Evolutionary conservation across 2,888 invertebrate genomes (phyloP).

Genomic region (Sarcophaga caerulescens): DNA sequence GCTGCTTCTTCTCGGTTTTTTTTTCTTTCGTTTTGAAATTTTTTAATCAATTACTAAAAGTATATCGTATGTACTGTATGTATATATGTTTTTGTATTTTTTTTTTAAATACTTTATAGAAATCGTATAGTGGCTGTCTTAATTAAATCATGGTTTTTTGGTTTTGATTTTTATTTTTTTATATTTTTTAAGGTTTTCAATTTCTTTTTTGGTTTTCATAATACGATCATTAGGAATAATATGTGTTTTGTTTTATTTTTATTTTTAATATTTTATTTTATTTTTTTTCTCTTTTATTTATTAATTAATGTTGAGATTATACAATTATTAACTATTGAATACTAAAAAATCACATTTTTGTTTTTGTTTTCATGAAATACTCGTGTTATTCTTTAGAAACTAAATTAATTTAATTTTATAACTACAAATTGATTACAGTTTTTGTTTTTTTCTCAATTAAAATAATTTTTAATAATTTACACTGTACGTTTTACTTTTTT

Average conservation of each 20-base stretch:
- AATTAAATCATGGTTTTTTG: not conserved
- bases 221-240: constrained; percentile 41
- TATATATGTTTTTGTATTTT: not conserved
- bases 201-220: constrained; percentile 31
- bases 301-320: constrained; percentile 4
- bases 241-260: not conserved
- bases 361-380: constrained; percentile 52
- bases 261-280: constrained; percentile 10
- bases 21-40: not conserved
- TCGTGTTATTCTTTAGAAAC: constrained; percentile 35
- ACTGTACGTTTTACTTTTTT: not conserved
- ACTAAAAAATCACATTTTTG: constrained; percentile 66
- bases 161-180: too few species aligned
- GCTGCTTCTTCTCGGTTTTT: not conserved
- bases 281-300: not conserved
- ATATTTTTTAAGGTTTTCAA: not conserved
- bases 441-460: constrained; percentile 11
- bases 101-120: constrained; percentile 4
- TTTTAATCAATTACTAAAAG: constrained; percentile 34
- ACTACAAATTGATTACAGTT: too few species aligned
- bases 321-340: constrained; percentile 63
- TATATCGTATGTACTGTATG: constrained; percentile 12
- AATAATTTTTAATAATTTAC: constrained; percentile 46
- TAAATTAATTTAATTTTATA: not conserved
- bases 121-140: constrained; percentile 52